Evolutionary conservation across 2,888 invertebrate species (phyloP), one percentile per base, ranked within the genome.

Genomic region (Calameuta idolon): DNA sequence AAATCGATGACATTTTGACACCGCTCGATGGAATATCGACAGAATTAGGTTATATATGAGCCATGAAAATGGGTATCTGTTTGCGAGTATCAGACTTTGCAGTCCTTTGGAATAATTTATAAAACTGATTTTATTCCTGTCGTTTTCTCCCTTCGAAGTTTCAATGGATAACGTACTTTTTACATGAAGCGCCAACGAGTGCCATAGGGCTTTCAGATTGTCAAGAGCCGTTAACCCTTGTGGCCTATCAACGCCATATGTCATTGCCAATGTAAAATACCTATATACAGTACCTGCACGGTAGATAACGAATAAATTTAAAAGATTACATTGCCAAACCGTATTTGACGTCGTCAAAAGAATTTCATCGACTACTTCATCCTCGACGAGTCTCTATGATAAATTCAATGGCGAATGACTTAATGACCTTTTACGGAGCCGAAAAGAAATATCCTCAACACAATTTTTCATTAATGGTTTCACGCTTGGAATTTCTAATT

Each of bases 221-320:
- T 55, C 55, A 23, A 55, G 55, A 55, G 76, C 68, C 75, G 76
- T 77, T 82, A 84, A 85, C 87, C 86, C 84, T 87, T 83, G 76
- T 85, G 83, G 82, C 82, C 85, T 82, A 86, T 87, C 88, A 85
- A 84, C 87, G 84, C 88, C 88, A 88, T 88, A 88, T 88, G 88
- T 85, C 85, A 83, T 82, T 82, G 83, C 87, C 87, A 85, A 88
- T 82, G 86, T 85, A 55, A 55, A 23, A 55, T 23, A 9, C 55
- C 23, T 23, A 23, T 55, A 15, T 83, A 84, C 85, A 87, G 87
- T 83, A 81, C 79, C 79, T 76, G 80, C 79, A 81, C 82, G 83
- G 82, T 85, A 83, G 83, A 85, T 82, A 84, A 86, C 86, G 80
- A 83, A 2, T 55, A 55, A 9, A 23, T 55, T 55, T 23, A 15